Evolutionary conservation across 2,888 invertebrate genomes (phyloP).

Genomic region (Melolontha melolontha): DNA sequence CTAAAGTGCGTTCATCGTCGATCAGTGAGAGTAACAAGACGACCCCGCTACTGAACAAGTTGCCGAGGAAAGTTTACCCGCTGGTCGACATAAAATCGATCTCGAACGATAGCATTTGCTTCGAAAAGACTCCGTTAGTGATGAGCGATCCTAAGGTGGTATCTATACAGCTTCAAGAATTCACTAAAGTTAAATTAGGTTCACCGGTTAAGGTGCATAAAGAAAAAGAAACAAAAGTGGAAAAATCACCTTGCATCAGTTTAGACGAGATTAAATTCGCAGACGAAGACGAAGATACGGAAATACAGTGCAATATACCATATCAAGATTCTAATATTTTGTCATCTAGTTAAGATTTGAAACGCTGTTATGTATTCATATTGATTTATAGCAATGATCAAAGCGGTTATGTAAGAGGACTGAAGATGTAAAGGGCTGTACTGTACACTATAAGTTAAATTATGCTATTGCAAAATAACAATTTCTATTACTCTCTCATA

Average conservation of each 20-base stretch:
- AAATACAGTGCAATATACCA: constrained; percentile 62
- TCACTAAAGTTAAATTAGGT: constrained; percentile 49
- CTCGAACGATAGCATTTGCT: constrained; percentile 49
- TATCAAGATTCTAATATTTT: constrained; percentile 64
- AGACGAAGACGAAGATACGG: constrained; percentile 65
- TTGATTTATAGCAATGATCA: no score
- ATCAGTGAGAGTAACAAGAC: constrained; percentile 50
- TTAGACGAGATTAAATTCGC: constrained; percentile 78
- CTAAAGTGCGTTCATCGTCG: constrained; percentile 53
- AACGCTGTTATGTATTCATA: constrained; percentile 16
- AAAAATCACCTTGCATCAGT: constrained; percentile 74
- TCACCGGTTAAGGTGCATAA: constrained; percentile 55
- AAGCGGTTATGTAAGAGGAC: neutral
- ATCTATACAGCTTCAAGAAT: constrained; percentile 59
- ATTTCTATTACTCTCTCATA: no score
- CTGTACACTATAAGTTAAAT: neutral
- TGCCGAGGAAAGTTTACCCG: constrained; percentile 54
- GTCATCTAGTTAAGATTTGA: constrained; percentile 59
- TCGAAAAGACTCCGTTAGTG: constrained; percentile 52
- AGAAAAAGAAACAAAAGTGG: constrained; percentile 76
- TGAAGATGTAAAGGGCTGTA: constrained; percentile 1
- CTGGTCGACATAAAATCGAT: constrained; percentile 50
- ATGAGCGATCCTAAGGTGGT: constrained; percentile 47
- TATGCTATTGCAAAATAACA: neutral
- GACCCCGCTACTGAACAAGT: constrained; percentile 53